phyloP scores from a whole-genome alignment of 2,888 invertebrate genomes.

The Rhamnusium bicolor region DNA sequence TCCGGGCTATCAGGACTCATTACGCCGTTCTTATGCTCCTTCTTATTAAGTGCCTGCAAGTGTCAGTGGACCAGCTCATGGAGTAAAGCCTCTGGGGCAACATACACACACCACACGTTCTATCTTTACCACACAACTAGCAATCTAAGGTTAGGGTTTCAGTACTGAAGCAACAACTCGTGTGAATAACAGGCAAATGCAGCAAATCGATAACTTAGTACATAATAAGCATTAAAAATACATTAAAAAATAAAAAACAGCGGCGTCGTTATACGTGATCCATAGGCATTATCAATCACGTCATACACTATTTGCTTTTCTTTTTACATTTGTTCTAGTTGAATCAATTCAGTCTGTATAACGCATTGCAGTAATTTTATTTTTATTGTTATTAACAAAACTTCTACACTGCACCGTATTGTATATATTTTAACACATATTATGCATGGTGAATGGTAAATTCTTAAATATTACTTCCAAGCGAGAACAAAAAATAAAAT shows the following conservation, averaged over 20 bases:
- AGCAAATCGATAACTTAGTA: slow-evolving; percentile 67
- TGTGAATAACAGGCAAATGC: slow-evolving; percentile 71
- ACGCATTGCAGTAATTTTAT: no score
- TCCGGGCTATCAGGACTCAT: slow-evolving; percentile 95
- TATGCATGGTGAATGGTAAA: no score
- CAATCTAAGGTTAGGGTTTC: slow-evolving; percentile 58
- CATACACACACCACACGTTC: slow-evolving; percentile 62
- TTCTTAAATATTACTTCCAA: no score
- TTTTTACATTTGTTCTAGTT: no score
- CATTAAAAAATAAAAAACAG: slow-evolving; percentile 52
- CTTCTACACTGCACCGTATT: no score
- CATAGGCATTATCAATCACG: no score
- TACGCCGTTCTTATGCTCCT: slow-evolving; percentile 98
- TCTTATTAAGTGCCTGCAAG: slow-evolving; percentile 97
- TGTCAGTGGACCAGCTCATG: slow-evolving; percentile 91
- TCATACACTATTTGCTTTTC: no score
- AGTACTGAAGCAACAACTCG: slow-evolving; percentile 70
- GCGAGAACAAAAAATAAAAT: no score
- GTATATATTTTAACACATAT: no score
- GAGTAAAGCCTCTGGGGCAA: slow-evolving; percentile 76
- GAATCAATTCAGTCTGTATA: no score
- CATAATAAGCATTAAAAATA: slow-evolving; percentile 52
- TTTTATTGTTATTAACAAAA: no score
- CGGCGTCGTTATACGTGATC: no score
- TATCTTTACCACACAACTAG: slow-evolving; percentile 58